A percentile compares a stretch with the other conserved stretches of the same genome.
Conservation (phyloP, 2,888 invertebrate species). For the Polydrusus tereticollis region DNA sequence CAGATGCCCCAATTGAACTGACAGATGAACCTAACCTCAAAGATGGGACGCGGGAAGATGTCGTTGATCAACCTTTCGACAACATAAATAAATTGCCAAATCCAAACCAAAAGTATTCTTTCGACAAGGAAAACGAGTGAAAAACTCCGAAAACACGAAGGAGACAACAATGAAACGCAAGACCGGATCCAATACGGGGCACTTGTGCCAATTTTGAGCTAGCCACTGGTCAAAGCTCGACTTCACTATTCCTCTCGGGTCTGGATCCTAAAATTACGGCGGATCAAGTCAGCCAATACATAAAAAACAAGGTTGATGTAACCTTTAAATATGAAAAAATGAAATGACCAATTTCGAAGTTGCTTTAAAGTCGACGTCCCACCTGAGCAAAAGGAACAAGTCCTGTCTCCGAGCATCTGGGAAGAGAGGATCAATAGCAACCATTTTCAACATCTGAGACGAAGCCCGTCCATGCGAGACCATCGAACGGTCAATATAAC, state of each 20-base stretch:
- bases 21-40: too few relatives aligned
- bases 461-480: not conserved
- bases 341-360: slow-evolving; percentile 1
- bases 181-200: too few relatives aligned
- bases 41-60: too few relatives aligned
- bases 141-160: too few relatives aligned
- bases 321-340: not conserved
- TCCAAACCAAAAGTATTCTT: too few relatives aligned
- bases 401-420: slow-evolving; percentile 1
- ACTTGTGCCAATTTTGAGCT: too few relatives aligned
- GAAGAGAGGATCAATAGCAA: not conserved
- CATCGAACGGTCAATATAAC: not conserved
- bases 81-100: too few relatives aligned
- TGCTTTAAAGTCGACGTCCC: not conserved
- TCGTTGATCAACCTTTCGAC: too few relatives aligned
- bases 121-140: too few relatives aligned
- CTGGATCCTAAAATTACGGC: not conserved
- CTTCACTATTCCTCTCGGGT: not conserved
- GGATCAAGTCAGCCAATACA: not conserved
- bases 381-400: not conserved
- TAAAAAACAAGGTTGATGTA: not conserved
- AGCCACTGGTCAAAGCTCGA: not conserved
- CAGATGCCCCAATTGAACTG: too few relatives aligned
- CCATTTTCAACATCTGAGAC: slow-evolving; percentile 11
- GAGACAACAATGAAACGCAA: too few relatives aligned